Percentiles rank a stretch among this genome's conserved stretches.
phyloP scores from a whole-genome alignment of 2,797 vertebrate genomes.

The Syngnathus acus region DNA sequence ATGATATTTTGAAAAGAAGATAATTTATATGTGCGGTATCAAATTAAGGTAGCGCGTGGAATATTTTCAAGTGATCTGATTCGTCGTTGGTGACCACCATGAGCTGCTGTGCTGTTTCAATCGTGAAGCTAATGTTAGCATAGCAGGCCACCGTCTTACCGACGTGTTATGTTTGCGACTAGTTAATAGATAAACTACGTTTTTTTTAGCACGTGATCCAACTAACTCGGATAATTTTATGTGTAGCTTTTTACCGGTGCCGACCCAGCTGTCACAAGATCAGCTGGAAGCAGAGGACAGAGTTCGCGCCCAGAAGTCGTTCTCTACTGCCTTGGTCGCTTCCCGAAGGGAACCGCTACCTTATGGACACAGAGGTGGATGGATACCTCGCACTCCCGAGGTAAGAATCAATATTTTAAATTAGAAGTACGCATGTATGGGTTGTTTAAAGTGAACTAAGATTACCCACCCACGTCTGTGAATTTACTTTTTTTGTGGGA shows the following conservation, averaged over 20 bases:
- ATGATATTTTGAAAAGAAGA: neutral
- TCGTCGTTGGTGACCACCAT: neutral
- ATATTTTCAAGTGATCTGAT: neutral
- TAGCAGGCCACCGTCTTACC: neutral
- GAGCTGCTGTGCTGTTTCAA: neutral
- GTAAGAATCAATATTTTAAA: constrained; percentile 44
- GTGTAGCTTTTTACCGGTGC: constrained; percentile 87
- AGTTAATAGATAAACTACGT: neutral
- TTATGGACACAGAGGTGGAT: constrained; percentile 86
- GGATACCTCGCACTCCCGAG: constrained; percentile 86
- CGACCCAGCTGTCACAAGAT: constrained; percentile 95
- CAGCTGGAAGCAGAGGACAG: constrained; percentile 93
- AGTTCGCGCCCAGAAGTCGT: constrained; percentile 79
- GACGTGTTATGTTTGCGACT: neutral
- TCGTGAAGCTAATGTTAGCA: neutral
- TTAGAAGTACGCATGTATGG: neutral
- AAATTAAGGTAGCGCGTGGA: neutral
- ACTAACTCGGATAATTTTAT: neutral
- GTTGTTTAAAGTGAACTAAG: neutral
- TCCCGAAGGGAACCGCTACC: constrained; percentile 85
- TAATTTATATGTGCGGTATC: neutral
- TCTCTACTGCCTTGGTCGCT: constrained; percentile 84
- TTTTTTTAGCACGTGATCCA: neutral
- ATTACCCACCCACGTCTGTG: neutral
- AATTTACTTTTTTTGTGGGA: neutral